Base-by-base conservation (phyloP, 1,140 invertebrate genomes). In the Brachionus plicatilis region DNA sequence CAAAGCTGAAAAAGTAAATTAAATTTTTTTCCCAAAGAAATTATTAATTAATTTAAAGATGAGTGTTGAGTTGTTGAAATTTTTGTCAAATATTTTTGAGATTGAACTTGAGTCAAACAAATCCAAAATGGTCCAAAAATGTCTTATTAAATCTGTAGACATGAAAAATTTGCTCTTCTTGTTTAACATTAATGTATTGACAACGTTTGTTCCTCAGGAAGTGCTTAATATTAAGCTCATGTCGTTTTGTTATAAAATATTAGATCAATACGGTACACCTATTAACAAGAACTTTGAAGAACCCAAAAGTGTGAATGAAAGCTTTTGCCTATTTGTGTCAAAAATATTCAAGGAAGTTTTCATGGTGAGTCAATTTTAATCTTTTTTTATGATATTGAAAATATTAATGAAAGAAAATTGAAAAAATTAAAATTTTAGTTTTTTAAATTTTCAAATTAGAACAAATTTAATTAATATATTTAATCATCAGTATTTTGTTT, bases 271-370 rank as follows among this genome's bases (percentile, higher is more conserved):
- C 27, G 72, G 72, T 47, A 14, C 47, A 27, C 20, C 20, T 27
- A 76, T 76, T 5, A 76, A 50, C 43, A 45, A 47, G 24, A 50
- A 24, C 43, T 50, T 76, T 27, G 20, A 47, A 12, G 24, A 76
- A 14, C 43, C 72, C 1, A 76, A 11, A 24, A 53, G 5, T 27
- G 20, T 76, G 0, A 20, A 50, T 50, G 43, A 76, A 76, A 20
- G 27, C 33, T 76, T 76, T 50, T 27, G 27, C 29, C 20, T 29
- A 24, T 27, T 76, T 50, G 72, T 47, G 24, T 76, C 41, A 4
- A 76, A 76, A 50, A 76, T 76, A 50, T 27, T 76, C 0, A 20
- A 50, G 27, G 72, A 76, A 27, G 12, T 76, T 50, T 76, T 76
- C 24, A 76, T 45, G 27, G 45, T 50, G 12, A 50, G 72, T 47